phyloP scores from a whole-genome alignment of 1,140 invertebrate species.

The Cataglyphis hispanica region DNA sequence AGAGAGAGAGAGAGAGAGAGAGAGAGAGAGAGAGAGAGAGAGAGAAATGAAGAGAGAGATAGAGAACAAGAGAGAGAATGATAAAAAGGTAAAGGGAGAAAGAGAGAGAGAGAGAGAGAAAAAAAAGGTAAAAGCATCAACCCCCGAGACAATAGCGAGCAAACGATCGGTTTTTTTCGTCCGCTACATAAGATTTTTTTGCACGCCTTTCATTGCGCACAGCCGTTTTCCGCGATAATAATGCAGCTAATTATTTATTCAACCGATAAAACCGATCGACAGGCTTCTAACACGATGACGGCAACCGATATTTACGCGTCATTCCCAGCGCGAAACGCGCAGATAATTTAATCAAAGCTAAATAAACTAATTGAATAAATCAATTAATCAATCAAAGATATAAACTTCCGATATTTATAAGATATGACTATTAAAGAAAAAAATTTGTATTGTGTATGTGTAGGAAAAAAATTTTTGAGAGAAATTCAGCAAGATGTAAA shows the following conservation, averaged over 20 bases:
- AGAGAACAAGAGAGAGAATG: not conserved
- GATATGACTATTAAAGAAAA: not conserved
- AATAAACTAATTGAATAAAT: conserved; percentile 33
- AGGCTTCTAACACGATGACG: conserved; percentile 18
- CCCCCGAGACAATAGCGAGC: conserved; percentile 60
- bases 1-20: conserved; percentile 24
- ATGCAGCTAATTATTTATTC: conserved; percentile 75
- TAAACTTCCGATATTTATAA: conserved; percentile 3
- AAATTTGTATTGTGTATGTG: not conserved
- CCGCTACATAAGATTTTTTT: conserved; percentile 42
- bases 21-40: not conserved
- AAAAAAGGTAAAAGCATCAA: conserved; percentile 34
- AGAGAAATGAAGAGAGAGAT: conserved; percentile 22
- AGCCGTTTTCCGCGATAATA: conserved; percentile 46
- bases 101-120: not conserved
- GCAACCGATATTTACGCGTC: conserved; percentile 39
- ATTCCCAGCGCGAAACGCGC: conserved; percentile 7
- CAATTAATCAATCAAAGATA: not conserved
- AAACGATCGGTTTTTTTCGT: conserved; percentile 36
- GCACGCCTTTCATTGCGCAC: conserved; percentile 26
- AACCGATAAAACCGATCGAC: conserved; percentile 39
- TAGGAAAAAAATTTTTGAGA: no score
- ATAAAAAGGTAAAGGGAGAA: not conserved
- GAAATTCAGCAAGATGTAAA: no score
- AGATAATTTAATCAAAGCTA: conserved; percentile 36